Evolutionary conservation across 2,888 invertebrate genomes (phyloP).

Genomic region (Tenthredo livida): DNA sequence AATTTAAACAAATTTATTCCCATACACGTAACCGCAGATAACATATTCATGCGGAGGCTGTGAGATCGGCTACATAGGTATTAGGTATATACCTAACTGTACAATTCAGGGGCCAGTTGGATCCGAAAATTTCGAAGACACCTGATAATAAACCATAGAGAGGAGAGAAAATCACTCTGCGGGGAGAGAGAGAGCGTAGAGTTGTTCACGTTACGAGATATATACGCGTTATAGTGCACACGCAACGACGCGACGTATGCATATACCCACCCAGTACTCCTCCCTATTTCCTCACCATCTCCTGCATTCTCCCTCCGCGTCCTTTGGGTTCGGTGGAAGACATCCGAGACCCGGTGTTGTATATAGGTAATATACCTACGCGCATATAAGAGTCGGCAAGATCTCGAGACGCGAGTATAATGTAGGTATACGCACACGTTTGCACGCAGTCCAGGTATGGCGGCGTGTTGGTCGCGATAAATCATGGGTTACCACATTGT

Average conservation of each 20-base stretch:
- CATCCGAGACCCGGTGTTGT: conserved; percentile 9
- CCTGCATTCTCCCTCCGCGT: conserved; percentile 5
- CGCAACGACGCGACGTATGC: not conserved
- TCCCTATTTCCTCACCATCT: not conserved
- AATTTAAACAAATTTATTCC: conserved; percentile 38
- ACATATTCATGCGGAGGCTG: conserved; percentile 12
- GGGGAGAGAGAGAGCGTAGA: not conserved
- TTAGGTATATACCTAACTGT: not conserved
- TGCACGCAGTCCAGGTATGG: conserved; percentile 60
- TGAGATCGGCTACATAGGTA: not conserved
- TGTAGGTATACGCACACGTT: conserved; percentile 67
- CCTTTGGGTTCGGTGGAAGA: conserved; percentile 12
- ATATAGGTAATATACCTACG: conserved; percentile 38
- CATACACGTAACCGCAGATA: not conserved
- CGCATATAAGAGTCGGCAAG: conserved; percentile 7
- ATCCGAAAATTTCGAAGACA: not conserved
- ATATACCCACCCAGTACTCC: not conserved
- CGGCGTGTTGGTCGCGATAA: conserved; percentile 83
- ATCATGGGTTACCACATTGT: conserved; percentile 86
- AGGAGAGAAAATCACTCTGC: not conserved
- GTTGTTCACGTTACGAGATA: conserved; percentile 9
- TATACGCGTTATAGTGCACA: not conserved
- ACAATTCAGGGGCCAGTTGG: not conserved
- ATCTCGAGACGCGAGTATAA: conserved; percentile 62
- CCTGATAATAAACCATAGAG: not conserved